Conservation (phyloP, 1,140 invertebrate genomes). For the Cyphomyrmex costatus region DNA sequence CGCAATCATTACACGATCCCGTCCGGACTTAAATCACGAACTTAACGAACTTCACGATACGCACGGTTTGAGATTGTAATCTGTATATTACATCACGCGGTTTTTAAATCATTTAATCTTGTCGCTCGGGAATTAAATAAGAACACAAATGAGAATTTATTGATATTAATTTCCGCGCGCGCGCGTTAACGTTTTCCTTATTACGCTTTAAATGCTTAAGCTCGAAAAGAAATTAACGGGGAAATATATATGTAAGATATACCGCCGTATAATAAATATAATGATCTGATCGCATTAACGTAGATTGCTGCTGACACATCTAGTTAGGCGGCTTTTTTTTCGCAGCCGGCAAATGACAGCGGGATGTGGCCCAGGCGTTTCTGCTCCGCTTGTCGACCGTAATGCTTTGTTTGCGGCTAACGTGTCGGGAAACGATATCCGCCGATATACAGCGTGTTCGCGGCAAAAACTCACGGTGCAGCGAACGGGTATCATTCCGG, state of each 20-base stretch:
- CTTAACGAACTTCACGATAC: slow-evolving; percentile 2
- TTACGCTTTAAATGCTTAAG: neutral
- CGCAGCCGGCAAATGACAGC: neutral
- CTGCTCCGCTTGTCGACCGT: neutral
- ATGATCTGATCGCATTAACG: slow-evolving; percentile 1
- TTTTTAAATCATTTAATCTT: slow-evolving; percentile 13
- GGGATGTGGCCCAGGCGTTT: neutral
- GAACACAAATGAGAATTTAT: slow-evolving; percentile 23
- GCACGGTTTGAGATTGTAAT: slow-evolving; percentile 14
- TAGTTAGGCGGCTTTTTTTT: neutral
- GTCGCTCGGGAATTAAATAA: slow-evolving; percentile 33
- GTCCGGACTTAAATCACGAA: slow-evolving; percentile 7
- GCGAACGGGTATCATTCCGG: slow-evolving; percentile 40
- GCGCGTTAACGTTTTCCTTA: neutral
- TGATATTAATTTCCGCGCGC: slow-evolving; percentile 28
- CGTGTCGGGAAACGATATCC: slow-evolving; percentile 31
- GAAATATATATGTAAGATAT: too few species aligned
- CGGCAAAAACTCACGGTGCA: slow-evolving; percentile 21
- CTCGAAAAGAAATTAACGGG: slow-evolving; percentile 1
- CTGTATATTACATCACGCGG: neutral
- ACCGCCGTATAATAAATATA: neutral
- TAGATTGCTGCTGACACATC: neutral
- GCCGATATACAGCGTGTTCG: slow-evolving; percentile 14
- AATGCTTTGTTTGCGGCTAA: neutral
- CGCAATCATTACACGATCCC: neutral